Evolutionary conservation across 2,888 invertebrate species (phyloP).

Genomic region (Stegana nigrithorax): DNA sequence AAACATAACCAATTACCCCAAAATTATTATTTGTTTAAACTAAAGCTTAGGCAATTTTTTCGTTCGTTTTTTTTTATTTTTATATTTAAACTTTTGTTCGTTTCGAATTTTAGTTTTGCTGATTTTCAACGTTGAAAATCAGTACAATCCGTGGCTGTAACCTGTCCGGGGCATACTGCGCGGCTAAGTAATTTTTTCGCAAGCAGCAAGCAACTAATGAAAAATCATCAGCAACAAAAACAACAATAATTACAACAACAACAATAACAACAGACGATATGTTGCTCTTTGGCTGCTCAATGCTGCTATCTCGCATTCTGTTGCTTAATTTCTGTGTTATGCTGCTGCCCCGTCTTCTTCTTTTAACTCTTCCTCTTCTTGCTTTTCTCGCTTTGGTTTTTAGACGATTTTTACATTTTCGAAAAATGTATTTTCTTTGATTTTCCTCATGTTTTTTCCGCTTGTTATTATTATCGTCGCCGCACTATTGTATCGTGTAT

Average conservation of each 20-base stretch:
- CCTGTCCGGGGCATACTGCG: slow-evolving; percentile 56
- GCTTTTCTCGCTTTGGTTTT: not conserved
- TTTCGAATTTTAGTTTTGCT: slow-evolving; percentile 14
- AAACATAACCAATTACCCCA: slow-evolving; percentile 39
- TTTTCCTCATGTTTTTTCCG: slow-evolving; percentile 33
- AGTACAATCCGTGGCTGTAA: slow-evolving; percentile 48
- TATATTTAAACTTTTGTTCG: not conserved
- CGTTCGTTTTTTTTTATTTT: not conserved
- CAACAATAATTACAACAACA: not conserved
- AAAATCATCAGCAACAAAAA: slow-evolving; percentile 1
- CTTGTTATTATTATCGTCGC: not conserved
- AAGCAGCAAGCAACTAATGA: slow-evolving; percentile 32
- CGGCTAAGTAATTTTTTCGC: slow-evolving; percentile 40
- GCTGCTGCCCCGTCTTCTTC: too few relatives aligned
- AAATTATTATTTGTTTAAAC: not conserved
- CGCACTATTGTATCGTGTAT: not conserved
- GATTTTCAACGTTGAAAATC: slow-evolving; percentile 13
- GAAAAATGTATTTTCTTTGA: slow-evolving; percentile 8
- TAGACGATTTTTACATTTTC: not conserved
- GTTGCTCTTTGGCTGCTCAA: too few relatives aligned
- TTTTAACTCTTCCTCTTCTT: too few relatives aligned
- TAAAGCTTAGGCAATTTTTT: not conserved
- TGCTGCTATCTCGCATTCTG: too few relatives aligned
- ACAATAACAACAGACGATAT: not conserved
- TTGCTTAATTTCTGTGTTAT: too few relatives aligned